Base-by-base conservation (phyloP, 2,888 invertebrate genomes). In the Epinotia ramella region DNA sequence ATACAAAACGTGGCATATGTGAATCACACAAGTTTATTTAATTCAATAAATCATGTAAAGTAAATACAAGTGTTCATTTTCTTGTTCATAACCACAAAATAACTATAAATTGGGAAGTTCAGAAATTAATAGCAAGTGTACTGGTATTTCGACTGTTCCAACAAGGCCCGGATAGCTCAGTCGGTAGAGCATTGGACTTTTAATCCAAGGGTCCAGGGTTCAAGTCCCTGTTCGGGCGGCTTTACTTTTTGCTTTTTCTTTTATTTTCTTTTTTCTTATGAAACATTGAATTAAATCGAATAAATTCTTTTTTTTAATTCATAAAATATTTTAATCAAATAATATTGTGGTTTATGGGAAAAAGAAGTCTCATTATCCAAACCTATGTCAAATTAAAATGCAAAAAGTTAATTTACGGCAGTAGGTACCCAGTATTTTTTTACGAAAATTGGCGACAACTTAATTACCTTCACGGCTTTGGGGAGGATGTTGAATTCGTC, bases 171-270 rank as follows among this genome's bases (percentile, higher is more conserved):
- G 96, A 95, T 96, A 96, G 96, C 96, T 96, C 96, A 96, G 96
- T 96, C 95, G 96, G 96, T 96, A 96, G 96, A 96, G 96, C 96
- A 95, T 96, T 96, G 96, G 96, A 96, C 96, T 96, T 96, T 96
- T 96, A 96, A 96, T 96, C 96, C 96, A 96, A 96, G 96, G 96
- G 96, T 96, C 96, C 96, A 96, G 96, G 96, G 96, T 96, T 96
- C 96, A 96, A 96, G 96, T 96, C 96, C 96, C 96, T 96, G 96
- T 95, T 95, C 95, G 95, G 95, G 95, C 95, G 96, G 78, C 44
- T 63, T 9, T 3, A 5, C 20, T 66, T 78, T 78, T 77, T 77
- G 66, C 46, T 3, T 72, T 76, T 72, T 70, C n/a, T 28, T 59
- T 49, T 46, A 3, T 46, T 49, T 9, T 49, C 4, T 4, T 49